These are phyloP conservation scores for Probaryconus sp. DNA, from an alignment of 1,140 invertebrate species.

Conservation along the genomic window DNA sequence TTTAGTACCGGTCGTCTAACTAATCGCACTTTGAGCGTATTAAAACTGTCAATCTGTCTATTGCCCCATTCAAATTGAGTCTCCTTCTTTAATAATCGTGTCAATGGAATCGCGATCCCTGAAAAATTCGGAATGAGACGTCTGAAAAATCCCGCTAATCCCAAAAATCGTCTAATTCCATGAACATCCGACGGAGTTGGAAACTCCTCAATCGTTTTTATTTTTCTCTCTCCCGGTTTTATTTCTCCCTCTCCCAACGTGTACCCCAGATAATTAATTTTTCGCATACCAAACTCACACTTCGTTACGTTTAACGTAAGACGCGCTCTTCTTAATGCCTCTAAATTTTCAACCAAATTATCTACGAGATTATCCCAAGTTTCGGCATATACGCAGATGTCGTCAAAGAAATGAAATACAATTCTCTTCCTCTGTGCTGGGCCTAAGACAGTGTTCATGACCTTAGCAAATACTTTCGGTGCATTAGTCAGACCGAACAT, in stretches of 20 bases:
- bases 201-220: slow-evolving; percentile 64
- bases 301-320: slow-evolving; percentile 67
- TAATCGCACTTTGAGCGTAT: slow-evolving; percentile 50
- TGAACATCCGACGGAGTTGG: slow-evolving; percentile 57
- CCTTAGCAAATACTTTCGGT: slow-evolving; percentile 9
- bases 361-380: slow-evolving; percentile 50
- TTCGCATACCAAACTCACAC: slow-evolving; percentile 62
- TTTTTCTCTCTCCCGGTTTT: slow-evolving; percentile 62
- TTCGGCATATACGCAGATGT: slow-evolving; percentile 57
- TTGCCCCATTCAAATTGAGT: slow-evolving; percentile 50
- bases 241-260: slow-evolving; percentile 60
- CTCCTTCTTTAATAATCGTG: slow-evolving; percentile 30
- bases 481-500: slow-evolving; percentile 38
- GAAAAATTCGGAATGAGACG: slow-evolving; percentile 55
- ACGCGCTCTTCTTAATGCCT: slow-evolving; percentile 40
- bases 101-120: slow-evolving; percentile 41
- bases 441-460: slow-evolving; percentile 7
- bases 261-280: slow-evolving; percentile 64
- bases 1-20: slow-evolving; percentile 60
- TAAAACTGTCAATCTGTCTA: slow-evolving; percentile 47
- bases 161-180: slow-evolving; percentile 67
- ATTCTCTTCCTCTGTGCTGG: background rate
- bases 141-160: slow-evolving; percentile 58
- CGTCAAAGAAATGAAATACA: slow-evolving; percentile 50
- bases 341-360: slow-evolving; percentile 56